Conservation (phyloP, 2,888 invertebrate species). For the Pollenia amentaria region DNA sequence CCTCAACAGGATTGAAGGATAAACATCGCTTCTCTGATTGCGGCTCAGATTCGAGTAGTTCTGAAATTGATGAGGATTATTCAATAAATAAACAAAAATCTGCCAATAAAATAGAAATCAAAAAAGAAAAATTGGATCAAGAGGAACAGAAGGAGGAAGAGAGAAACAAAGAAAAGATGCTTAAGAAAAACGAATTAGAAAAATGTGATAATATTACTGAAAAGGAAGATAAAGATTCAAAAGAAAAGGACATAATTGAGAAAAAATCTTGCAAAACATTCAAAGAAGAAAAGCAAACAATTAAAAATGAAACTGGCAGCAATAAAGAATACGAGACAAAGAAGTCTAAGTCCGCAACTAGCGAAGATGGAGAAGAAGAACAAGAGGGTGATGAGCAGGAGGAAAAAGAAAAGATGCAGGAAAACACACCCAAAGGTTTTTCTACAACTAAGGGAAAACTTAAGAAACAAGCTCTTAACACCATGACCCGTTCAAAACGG, state of each 20-base stretch:
- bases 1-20: constrained; percentile 65
- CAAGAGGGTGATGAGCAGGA: constrained; percentile 11
- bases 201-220: constrained; percentile 46
- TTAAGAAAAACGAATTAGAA: constrained; percentile 9
- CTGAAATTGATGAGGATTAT: constrained; percentile 45
- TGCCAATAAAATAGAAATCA: constrained; percentile 28
- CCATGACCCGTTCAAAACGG: constrained; percentile 84
- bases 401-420: background rate
- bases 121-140: constrained; percentile 4
- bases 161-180: background rate
- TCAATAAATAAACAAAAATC: constrained; percentile 53
- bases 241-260: constrained; percentile 9
- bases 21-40: constrained; percentile 76
- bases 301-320: constrained; percentile 35
- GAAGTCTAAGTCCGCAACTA: constrained; percentile 3
- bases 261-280: constrained; percentile 18
- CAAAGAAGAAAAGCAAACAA: constrained; percentile 31
- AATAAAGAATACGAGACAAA: constrained; percentile 30
- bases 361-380: constrained; percentile 44
- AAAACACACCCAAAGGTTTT: constrained; percentile 41
- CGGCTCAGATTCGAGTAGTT: constrained; percentile 75
- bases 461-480: constrained; percentile 79
- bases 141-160: background rate
- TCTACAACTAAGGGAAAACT: constrained; percentile 58
- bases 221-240: constrained; percentile 32